phyloP scores from a whole-genome alignment of 2,888 invertebrate genomes.

The Polyommatus iphigenia region DNA sequence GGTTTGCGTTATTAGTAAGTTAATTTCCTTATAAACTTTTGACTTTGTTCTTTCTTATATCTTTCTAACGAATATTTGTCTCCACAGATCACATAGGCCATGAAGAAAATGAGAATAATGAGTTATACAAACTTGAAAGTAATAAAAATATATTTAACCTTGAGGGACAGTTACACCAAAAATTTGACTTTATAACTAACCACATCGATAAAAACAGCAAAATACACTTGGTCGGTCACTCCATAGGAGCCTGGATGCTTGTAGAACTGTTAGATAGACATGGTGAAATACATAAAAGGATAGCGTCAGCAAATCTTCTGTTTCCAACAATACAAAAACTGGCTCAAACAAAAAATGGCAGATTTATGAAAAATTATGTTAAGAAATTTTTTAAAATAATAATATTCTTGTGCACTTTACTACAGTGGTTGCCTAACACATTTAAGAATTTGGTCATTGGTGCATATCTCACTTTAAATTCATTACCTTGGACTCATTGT shows the following conservation, averaged over 20 bases:
- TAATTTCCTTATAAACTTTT: neutral
- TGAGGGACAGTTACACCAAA: slow-evolving; percentile 89
- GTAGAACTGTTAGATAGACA: slow-evolving; percentile 85
- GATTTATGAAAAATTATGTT: slow-evolving; percentile 82
- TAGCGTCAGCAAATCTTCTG: slow-evolving; percentile 85
- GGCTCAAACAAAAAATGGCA: slow-evolving; percentile 87
- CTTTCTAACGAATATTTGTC: slow-evolving; percentile 1
- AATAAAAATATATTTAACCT: slow-evolving; percentile 85
- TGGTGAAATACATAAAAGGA: slow-evolving; percentile 72
- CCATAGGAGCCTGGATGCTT: slow-evolving; percentile 93
- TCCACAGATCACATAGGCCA: slow-evolving; percentile 87
- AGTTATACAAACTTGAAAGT: slow-evolving; percentile 70
- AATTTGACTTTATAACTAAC: slow-evolving; percentile 87
- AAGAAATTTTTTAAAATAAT: slow-evolving; percentile 57
- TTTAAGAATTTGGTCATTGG: slow-evolving; percentile 75
- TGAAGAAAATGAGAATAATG: slow-evolving; percentile 67
- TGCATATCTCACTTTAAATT: slow-evolving; percentile 76
- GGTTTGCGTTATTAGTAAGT: slow-evolving; percentile 87
- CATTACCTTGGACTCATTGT: slow-evolving; percentile 73
- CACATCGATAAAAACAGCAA: slow-evolving; percentile 86
- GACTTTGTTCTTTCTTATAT: slow-evolving; percentile 24
- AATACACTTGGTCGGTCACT: slow-evolving; percentile 93
- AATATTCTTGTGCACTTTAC: slow-evolving; percentile 65
- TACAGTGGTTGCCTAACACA: slow-evolving; percentile 74
- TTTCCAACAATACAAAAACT: slow-evolving; percentile 94